Evolutionary conservation across 2,797 vertebrate species (phyloP).

Genomic region (Coregonus ussuriensis): DNA sequence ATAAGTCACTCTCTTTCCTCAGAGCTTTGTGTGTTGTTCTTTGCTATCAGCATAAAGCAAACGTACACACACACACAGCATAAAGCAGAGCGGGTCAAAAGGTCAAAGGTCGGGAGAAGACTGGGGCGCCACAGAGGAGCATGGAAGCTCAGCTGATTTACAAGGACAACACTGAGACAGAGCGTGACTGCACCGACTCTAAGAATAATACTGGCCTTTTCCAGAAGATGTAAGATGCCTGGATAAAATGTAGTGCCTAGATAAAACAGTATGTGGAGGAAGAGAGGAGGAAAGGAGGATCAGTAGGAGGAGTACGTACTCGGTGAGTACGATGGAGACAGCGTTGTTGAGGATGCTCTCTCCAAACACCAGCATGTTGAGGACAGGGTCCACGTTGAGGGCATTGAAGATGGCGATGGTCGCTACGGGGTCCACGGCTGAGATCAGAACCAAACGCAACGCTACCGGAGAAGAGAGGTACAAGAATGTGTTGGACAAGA

Average conservation of each 20-base stretch:
- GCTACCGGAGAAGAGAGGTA: conserved; percentile 62
- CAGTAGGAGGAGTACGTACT: conserved; percentile 77
- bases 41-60: too few species aligned
- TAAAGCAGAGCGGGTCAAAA: too few species aligned
- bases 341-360: conserved; percentile 99
- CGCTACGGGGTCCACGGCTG: conserved; percentile 97
- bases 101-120: too few species aligned
- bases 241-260: too few species aligned
- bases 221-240: background rate
- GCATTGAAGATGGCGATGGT: conserved; percentile 99
- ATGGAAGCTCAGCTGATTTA: too few species aligned
- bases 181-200: background rate
- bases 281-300: background rate
- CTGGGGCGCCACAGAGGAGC: too few species aligned
- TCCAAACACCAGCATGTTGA: conserved; percentile 98
- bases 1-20: too few species aligned
- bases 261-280: too few species aligned
- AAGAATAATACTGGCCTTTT: background rate
- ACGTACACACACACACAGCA: too few species aligned
- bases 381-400: conserved; percentile 95
- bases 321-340: conserved; percentile 96
- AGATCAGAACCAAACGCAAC: conserved; percentile 98
- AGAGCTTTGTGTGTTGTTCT: too few species aligned
- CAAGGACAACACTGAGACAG: too few species aligned
- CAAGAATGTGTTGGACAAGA: too few species aligned